Conservation (phyloP, 2,888 invertebrate species). For the Apoderus coryli region DNA sequence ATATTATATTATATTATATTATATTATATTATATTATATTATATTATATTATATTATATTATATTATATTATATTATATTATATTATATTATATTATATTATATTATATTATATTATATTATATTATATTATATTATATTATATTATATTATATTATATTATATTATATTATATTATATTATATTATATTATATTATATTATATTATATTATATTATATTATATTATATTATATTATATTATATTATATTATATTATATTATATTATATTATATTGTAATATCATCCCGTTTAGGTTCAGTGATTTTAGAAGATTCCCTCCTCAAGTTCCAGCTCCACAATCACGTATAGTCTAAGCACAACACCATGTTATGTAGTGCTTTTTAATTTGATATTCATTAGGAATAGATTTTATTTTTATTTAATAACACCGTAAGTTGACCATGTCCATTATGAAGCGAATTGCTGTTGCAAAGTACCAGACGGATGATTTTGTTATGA, state of each 20-base stretch:
- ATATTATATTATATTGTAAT: conserved; percentile 2
- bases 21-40: conserved; percentile 3
- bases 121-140: conserved; percentile 3
- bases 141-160: conserved; percentile 3
- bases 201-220: conserved; percentile 3
- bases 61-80: conserved; percentile 3
- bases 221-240: conserved; percentile 3
- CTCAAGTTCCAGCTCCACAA: too few species aligned
- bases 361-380: too few species aligned
- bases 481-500: too few species aligned
- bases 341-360: too few species aligned
- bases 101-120: conserved; percentile 3
- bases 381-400: too few species aligned
- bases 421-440: too few species aligned
- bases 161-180: conserved; percentile 3
- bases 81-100: conserved; percentile 3
- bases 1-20: conserved; percentile 3
- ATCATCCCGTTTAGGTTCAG: too few species aligned
- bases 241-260: conserved; percentile 3
- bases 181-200: conserved; percentile 3
- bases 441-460: too few species aligned
- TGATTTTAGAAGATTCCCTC: too few species aligned
- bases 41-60: conserved; percentile 3
- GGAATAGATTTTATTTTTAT: too few species aligned
- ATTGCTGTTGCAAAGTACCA: too few species aligned